Conservation (phyloP, 1,140 invertebrate genomes). For the Lamellibrachia luymesi region DNA sequence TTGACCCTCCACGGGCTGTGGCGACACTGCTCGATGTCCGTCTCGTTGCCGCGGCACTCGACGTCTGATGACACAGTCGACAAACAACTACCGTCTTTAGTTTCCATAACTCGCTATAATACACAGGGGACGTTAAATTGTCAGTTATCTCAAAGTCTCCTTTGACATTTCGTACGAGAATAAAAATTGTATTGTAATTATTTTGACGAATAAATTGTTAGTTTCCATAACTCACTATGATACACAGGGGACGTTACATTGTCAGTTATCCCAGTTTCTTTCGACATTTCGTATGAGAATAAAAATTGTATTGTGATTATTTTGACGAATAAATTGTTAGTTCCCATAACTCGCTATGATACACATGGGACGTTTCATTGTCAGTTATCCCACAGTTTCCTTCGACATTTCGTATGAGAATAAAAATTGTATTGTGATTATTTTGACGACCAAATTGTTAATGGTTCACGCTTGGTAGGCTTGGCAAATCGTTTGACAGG, state of each 20-base stretch:
- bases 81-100: background rate
- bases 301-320: background rate
- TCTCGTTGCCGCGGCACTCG: constrained; percentile 78
- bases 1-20: constrained; percentile 79
- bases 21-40: constrained; percentile 69
- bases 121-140: background rate
- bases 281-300: background rate
- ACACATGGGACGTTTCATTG: background rate
- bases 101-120: background rate
- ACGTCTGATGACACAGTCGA: constrained; percentile 61
- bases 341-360: too few species aligned
- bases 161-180: background rate
- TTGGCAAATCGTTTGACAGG: background rate
- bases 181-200: background rate
- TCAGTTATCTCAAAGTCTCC: background rate
- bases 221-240: background rate
- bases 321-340: background rate
- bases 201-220: background rate
- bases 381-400: background rate
- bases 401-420: background rate
- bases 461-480: background rate
- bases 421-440: background rate
- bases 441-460: background rate
- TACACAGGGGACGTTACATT: background rate
- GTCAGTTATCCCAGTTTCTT: background rate